Evolutionary conservation across 2,888 invertebrate species (phyloP).

Genomic region (Luperina nickerlii): DNA sequence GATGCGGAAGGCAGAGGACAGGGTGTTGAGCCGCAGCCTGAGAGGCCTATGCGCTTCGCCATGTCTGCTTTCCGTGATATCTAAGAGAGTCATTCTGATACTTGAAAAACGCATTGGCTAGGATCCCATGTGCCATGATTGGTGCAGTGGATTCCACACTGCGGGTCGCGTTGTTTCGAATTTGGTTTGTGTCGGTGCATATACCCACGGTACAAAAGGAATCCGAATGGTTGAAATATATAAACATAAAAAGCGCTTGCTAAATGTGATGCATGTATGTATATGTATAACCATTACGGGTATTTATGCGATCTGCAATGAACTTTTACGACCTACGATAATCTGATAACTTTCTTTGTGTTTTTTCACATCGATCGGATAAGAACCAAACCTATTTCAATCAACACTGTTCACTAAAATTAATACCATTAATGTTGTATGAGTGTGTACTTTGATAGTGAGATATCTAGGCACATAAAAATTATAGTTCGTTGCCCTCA

Average conservation of each 20-base stretch:
- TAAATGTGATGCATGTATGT: conserved; percentile 2
- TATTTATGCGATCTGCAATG: conserved; percentile 7
- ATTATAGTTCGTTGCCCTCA: conserved; percentile 46
- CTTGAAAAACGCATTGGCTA: background rate
- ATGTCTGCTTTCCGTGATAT: background rate
- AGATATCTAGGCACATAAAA: conserved; percentile 10
- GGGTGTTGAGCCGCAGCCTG: background rate
- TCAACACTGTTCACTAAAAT: background rate
- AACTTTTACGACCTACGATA: conserved; percentile 2
- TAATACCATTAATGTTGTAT: background rate
- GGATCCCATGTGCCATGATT: background rate
- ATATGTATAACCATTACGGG: background rate
- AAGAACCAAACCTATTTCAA: conserved; percentile 7
- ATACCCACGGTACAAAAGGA: background rate
- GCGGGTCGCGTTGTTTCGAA: background rate
- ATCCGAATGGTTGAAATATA: background rate
- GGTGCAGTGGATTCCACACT: background rate
- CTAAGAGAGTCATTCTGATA: background rate
- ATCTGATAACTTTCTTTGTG: background rate
- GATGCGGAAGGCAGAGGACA: background rate
- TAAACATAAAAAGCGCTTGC: background rate
- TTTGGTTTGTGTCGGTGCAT: background rate
- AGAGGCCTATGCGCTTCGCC: background rate
- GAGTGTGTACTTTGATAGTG: conserved; percentile 9
- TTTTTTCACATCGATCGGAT: conserved; percentile 9